phyloP scores from a whole-genome alignment of 2,113 vertebrate genomes.

The Cynocephalus volans region DNA sequence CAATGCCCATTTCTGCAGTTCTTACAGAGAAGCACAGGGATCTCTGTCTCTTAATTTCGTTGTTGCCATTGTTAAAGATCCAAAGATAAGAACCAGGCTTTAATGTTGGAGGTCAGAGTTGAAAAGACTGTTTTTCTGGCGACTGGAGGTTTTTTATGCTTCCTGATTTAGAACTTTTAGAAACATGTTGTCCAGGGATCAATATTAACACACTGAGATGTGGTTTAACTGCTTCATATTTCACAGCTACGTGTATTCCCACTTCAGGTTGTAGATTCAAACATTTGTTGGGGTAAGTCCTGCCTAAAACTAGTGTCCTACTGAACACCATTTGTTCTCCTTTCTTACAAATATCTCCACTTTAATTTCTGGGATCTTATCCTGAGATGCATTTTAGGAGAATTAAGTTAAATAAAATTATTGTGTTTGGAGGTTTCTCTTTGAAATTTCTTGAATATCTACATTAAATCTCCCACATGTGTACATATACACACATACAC shows the following conservation, averaged over 20 bases:
- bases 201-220: not conserved
- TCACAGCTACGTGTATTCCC: not conserved
- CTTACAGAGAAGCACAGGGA: not conserved
- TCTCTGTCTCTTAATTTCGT: not conserved
- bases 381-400: not conserved
- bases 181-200: not conserved
- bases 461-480: not conserved
- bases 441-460: constrained; percentile 1
- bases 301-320: not conserved
- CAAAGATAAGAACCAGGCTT: not conserved
- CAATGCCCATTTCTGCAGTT: not conserved
- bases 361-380: not conserved
- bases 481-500: not conserved
- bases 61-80: not conserved
- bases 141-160: not conserved
- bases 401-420: not conserved
- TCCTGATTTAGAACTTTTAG: not conserved
- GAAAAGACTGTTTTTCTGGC: not conserved
- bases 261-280: not conserved
- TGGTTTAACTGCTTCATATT: no score
- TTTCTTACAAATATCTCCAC: not conserved
- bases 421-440: not conserved
- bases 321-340: not conserved
- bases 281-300: not conserved
- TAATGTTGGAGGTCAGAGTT: not conserved